Base-by-base conservation (phyloP, 2,113 vertebrate species). In the Garra rufa region DNA sequence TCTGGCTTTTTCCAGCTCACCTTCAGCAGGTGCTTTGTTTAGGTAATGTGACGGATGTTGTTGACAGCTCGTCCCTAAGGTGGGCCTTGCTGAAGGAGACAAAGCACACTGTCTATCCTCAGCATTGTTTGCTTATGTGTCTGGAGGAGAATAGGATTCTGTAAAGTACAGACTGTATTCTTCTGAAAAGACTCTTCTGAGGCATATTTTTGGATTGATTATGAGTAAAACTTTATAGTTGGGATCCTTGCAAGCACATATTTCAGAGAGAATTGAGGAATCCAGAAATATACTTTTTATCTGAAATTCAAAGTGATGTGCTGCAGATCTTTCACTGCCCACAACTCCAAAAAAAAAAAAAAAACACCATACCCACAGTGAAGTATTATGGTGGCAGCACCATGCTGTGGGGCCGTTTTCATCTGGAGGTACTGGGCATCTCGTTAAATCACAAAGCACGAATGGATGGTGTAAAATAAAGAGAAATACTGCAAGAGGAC, bases 1-100 rank as follows among this genome's bases (percentile, higher is more conserved):
- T 46, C 76, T 46, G 9, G 10, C 78, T 61, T 28, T 85, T 24
- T 52, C 80, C 57, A n/a, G 21, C 21, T 77, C 41, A 28, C 50
- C 48, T 26, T 57, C 65, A 65, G 67, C 43, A 76, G 71, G 82
- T 83, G 82, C 57, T 83, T 83, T 83, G 74, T 76, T 83, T 65
- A 38, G 73, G 57, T 63, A 63, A 76, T 38, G 73, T 83, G 82
- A 76, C 43, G 8, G 73, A 83, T 67, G 73, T 41, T 76, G 82
- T 50, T 44, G 73, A 76, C 41, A 52, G 73, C 57, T 83, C n/a
- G 57, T 83, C 74, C 82, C 73, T 65, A 50, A 30, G 59, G 71
- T 75, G 74, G 57, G 43, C 26, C 59, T 34, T 19, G 21, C 57
- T 83, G 74, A 83, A 65, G 13, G 28, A 83, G 82, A 83, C 73